Conservation (phyloP, 2,888 invertebrate genomes). For the Chrysolina americana region DNA sequence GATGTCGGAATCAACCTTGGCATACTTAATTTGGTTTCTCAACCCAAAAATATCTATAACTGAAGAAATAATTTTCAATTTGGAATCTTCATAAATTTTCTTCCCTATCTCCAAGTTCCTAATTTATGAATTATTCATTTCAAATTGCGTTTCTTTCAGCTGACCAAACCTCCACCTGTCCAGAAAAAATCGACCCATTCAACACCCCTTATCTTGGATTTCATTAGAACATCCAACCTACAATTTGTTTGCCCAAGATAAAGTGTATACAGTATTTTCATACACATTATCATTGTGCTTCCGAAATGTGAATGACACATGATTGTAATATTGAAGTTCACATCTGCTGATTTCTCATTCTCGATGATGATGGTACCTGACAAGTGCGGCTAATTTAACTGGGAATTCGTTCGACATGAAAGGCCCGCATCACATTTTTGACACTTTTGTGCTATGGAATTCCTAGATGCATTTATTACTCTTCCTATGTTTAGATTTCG, state of each 20-base stretch:
- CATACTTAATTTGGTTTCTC: too few relatives aligned
- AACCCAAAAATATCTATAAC: too few relatives aligned
- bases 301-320: slow-evolving; percentile 43
- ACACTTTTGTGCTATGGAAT: slow-evolving; percentile 58
- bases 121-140: too few relatives aligned
- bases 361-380: slow-evolving; percentile 58
- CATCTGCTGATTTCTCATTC: slow-evolving; percentile 53
- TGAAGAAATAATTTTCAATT: too few relatives aligned
- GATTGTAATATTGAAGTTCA: slow-evolving; percentile 59
- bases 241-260: slow-evolving; percentile 62
- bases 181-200: slow-evolving; percentile 45
- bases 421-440: slow-evolving; percentile 59
- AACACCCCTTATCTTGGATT: slow-evolving; percentile 49
- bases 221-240: slow-evolving; percentile 63
- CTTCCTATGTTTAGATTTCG: slow-evolving; percentile 7
- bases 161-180: slow-evolving; percentile 49
- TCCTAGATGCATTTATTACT: slow-evolving; percentile 54
- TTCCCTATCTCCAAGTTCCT: too few relatives aligned
- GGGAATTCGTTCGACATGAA: slow-evolving; percentile 48
- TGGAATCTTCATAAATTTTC: too few relatives aligned
- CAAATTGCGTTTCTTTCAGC: slow-evolving; percentile 14
- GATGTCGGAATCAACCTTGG: too few relatives aligned
- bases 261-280: slow-evolving; percentile 66
- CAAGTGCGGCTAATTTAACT: slow-evolving; percentile 67
- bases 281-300: slow-evolving; percentile 61